phyloP scores from a whole-genome alignment of 2,113 vertebrate species.

The Dasypus novemcinctus region DNA sequence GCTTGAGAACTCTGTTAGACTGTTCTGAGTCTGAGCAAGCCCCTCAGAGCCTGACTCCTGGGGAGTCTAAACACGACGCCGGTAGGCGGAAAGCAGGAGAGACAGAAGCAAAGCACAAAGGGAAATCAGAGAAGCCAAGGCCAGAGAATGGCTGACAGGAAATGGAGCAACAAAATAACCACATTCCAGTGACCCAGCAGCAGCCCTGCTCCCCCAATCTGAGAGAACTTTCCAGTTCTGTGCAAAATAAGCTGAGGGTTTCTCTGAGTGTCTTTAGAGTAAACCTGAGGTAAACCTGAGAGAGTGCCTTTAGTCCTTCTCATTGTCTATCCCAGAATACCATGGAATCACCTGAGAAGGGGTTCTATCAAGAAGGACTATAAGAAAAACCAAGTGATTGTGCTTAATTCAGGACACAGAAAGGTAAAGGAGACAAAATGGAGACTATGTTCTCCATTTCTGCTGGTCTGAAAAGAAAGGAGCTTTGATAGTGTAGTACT shows the following conservation, averaged over 20 bases:
- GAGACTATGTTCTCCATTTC: neutral
- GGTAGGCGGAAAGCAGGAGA: neutral
- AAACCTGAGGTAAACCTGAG: neutral
- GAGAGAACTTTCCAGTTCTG: neutral
- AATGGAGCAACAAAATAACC: neutral
- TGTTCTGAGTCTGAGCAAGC: neutral
- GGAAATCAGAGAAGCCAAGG: neutral
- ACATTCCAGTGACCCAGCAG: neutral
- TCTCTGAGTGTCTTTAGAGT: neutral
- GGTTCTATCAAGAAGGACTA: neutral
- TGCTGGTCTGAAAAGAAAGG: neutral
- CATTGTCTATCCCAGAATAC: neutral
- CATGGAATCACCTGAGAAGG: neutral
- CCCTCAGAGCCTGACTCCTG: neutral
- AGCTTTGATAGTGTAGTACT: no score
- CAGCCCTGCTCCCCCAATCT: neutral
- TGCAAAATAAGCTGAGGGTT: neutral
- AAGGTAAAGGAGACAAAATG: neutral
- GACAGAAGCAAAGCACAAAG: neutral
- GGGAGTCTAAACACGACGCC: neutral
- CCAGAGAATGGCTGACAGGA: neutral
- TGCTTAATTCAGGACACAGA: neutral
- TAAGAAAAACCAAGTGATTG: neutral
- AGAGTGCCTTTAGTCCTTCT: neutral
- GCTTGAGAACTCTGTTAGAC: neutral